Percentiles rank a stretch among this genome's conserved stretches.
Evolutionary conservation across 1,140 invertebrate species (phyloP).

Genomic region (Drosophila oshimai): DNA sequence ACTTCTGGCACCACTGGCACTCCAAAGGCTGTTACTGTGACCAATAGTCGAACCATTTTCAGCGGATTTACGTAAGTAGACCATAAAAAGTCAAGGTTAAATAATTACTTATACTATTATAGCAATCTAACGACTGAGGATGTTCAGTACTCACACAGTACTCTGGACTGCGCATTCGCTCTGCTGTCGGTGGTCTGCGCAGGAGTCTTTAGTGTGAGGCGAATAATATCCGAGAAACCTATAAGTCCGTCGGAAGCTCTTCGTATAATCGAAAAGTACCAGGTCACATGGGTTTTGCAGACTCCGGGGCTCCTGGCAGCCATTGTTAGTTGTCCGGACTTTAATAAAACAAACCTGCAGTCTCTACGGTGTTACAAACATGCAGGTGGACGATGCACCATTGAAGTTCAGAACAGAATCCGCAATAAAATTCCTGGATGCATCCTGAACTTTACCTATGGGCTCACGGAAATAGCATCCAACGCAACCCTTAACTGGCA

Average conservation of each 20-base stretch:
- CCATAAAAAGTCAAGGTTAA: no score
- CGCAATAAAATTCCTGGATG: no score
- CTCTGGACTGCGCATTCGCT: slow-evolving; percentile 51
- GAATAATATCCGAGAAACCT: slow-evolving; percentile 26
- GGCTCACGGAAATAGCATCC: slow-evolving; percentile 37
- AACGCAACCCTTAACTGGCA: slow-evolving; percentile 5
- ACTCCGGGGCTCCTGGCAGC: slow-evolving; percentile 17
- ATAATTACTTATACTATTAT: no score
- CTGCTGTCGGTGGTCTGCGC: slow-evolving; percentile 13
- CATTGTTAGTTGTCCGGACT: slow-evolving; percentile 15
- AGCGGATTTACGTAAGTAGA: no score
- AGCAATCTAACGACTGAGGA: slow-evolving; percentile 35
- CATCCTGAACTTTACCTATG: no score
- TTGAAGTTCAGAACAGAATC: slow-evolving; percentile 24
- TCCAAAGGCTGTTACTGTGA: slow-evolving; percentile 90
- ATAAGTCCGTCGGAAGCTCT: slow-evolving; percentile 24
- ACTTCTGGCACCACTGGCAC: slow-evolving; percentile 89
- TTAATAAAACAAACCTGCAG: slow-evolving; percentile 16
- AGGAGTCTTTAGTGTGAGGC: slow-evolving; percentile 33
- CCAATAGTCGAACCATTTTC: slow-evolving; percentile 83
- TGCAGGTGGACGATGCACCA: slow-evolving; percentile 26
- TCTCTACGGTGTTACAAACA: slow-evolving; percentile 7
- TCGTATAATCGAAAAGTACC: slow-evolving; percentile 24
- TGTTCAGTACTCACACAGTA: slow-evolving; percentile 35
- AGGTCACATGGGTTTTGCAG: slow-evolving; percentile 35